These are phyloP conservation scores for Macrotis lagotis DNA, from an alignment of 2,113 vertebrate genomes.

Conservation along the genomic window DNA sequence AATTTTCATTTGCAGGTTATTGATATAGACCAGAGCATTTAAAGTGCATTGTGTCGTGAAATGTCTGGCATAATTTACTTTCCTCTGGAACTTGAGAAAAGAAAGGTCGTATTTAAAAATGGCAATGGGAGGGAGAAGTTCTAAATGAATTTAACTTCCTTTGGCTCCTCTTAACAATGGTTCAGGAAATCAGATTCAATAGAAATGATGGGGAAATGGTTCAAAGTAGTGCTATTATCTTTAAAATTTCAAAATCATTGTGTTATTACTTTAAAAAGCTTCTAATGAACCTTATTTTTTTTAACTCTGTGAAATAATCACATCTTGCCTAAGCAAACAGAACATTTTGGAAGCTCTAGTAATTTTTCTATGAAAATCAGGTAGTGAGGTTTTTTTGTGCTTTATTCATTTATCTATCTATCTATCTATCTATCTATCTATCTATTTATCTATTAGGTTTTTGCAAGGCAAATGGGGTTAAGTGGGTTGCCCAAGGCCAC, in stretches of 20 bases:
- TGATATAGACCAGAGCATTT: neutral
- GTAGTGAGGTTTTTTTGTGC: neutral
- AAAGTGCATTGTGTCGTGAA: slow-evolving; percentile 31
- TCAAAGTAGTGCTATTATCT: neutral
- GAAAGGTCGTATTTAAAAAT: slow-evolving; percentile 28
- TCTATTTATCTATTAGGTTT: too few species aligned
- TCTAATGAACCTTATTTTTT: neutral
- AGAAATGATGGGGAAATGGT: neutral
- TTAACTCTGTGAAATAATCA: neutral
- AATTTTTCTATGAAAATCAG: slow-evolving; percentile 23
- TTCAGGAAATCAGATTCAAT: neutral
- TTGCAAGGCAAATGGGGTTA: too few species aligned
- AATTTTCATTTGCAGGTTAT: slow-evolving; percentile 32
- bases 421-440: too few species aligned
- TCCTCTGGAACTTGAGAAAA: slow-evolving; percentile 19
- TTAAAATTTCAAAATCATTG: slow-evolving; percentile 48
- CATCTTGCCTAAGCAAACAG: slow-evolving; percentile 31
- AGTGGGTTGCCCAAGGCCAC: too few species aligned
- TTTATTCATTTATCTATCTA: too few species aligned
- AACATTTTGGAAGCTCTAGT: slow-evolving; percentile 24
- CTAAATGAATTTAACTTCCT: slow-evolving; percentile 48
- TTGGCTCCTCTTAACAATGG: neutral
- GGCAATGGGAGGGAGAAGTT: slow-evolving; percentile 18
- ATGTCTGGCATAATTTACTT: neutral
- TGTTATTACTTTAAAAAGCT: slow-evolving; percentile 26